Percentiles rank a stretch among this genome's conserved stretches.
Evolutionary conservation across 2,113 vertebrate species (phyloP).

Genomic region (Pachyramphus minor): DNA sequence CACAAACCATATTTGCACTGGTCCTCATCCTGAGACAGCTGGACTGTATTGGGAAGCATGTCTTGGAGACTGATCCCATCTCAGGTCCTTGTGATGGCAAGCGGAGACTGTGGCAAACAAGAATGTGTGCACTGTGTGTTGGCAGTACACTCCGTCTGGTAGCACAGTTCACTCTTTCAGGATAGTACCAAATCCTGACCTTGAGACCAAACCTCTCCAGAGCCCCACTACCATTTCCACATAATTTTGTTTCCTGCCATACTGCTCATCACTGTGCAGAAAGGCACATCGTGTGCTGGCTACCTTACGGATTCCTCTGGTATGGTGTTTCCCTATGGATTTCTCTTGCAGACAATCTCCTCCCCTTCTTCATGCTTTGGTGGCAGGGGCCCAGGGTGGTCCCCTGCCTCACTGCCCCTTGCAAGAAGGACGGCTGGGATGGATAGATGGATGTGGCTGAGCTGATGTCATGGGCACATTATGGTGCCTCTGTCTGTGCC

Average conservation of each 20-base stretch:
- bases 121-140: rapidly evolving
- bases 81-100: rapidly evolving
- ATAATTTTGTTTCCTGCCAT: rapidly evolving
- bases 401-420: rapidly evolving
- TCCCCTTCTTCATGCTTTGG: background rate
- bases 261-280: background rate
- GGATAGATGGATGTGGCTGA: rapidly evolving
- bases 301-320: background rate
- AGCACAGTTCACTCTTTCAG: background rate
- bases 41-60: rapidly evolving
- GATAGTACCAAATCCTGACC: background rate
- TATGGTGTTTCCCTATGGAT: rapidly evolving
- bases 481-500: rapidly evolving
- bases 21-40: background rate
- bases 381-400: rapidly evolving
- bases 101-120: too few relatives aligned
- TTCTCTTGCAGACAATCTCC: background rate
- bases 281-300: rapidly evolving
- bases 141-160: background rate
- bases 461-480: rapidly evolving
- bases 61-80: background rate
- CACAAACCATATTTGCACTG: rapidly evolving
- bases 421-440: background rate
- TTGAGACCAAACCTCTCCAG: background rate
- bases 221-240: rapidly evolving